Evolutionary conservation across 2,113 vertebrate genomes (phyloP).

Genomic region (Phrynocephalus versicolor): DNA sequence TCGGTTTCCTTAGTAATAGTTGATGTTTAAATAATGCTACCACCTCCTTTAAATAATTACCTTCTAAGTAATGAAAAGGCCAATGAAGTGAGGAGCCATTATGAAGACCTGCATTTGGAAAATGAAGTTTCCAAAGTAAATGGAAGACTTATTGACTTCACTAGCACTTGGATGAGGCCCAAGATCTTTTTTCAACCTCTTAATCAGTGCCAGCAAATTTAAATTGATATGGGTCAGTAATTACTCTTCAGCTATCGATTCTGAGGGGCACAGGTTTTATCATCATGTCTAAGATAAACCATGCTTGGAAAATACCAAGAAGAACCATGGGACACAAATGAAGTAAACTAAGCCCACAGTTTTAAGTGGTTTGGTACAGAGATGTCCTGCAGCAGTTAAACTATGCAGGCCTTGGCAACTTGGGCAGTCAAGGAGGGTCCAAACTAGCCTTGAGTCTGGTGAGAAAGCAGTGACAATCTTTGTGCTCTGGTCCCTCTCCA

Average conservation of each 20-base stretch:
- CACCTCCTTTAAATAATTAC: conserved; percentile 22
- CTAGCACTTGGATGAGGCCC: background rate
- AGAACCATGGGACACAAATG: background rate
- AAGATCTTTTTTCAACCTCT: background rate
- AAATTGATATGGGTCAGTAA: background rate
- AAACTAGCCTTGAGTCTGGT: background rate
- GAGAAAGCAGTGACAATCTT: too few relatives aligned
- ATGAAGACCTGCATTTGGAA: background rate
- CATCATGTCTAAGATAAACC: background rate
- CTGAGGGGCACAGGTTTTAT: background rate
- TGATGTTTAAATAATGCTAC: background rate
- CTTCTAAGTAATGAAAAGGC: conserved; percentile 11
- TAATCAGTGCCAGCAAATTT: background rate
- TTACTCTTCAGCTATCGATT: background rate
- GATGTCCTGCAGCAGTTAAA: background rate
- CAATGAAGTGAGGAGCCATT: background rate
- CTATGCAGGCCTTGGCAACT: background rate
- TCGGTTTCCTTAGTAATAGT: background rate
- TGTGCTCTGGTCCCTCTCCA: too few relatives aligned
- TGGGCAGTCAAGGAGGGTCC: background rate
- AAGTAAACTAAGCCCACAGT: background rate
- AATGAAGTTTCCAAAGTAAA: conserved; percentile 8
- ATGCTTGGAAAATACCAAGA: background rate
- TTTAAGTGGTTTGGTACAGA: background rate
- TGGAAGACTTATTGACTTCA: conserved; percentile 12